Conservation (phyloP, 2,113 vertebrate genomes). For the Vicugna pacos region DNA sequence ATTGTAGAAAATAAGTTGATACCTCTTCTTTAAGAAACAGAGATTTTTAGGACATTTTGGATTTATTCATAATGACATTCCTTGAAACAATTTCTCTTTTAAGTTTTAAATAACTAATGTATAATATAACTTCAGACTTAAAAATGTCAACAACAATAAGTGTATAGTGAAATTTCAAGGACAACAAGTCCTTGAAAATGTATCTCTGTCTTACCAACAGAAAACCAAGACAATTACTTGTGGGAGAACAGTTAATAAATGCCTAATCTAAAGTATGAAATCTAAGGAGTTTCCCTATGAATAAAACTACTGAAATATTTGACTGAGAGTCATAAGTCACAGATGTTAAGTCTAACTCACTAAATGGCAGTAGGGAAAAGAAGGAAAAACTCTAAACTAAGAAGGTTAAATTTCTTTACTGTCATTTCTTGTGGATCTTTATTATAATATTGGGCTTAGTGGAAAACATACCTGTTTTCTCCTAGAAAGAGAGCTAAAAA, state of each 20-base stretch:
- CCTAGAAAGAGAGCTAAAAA: neutral
- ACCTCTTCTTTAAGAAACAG: neutral
- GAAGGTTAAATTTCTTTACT: constrained; percentile 85
- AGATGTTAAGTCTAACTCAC: neutral
- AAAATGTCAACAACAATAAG: neutral
- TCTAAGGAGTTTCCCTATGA: constrained; percentile 53
- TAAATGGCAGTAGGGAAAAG: constrained; percentile 69
- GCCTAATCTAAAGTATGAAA: constrained; percentile 55
- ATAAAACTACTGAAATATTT: neutral
- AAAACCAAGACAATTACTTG: constrained; percentile 46
- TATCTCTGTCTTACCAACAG: neutral
- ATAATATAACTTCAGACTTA: neutral
- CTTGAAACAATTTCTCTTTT: neutral
- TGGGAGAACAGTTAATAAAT: constrained; percentile 65
- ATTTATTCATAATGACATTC: neutral
- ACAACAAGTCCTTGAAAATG: neutral
- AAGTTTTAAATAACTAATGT: neutral
- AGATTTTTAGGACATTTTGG: neutral
- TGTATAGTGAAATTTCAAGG: neutral
- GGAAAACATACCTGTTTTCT: constrained; percentile 68
- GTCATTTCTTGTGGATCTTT: constrained; percentile 77
- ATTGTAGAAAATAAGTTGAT: neutral
- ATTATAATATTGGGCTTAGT: constrained; percentile 73
- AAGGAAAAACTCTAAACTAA: constrained; percentile 76
- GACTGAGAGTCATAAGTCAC: neutral